Percentiles rank a stretch among this genome's conserved stretches.
Evolutionary conservation across 1,140 invertebrate species (phyloP).

Genomic region (Augochlora pura): DNA sequence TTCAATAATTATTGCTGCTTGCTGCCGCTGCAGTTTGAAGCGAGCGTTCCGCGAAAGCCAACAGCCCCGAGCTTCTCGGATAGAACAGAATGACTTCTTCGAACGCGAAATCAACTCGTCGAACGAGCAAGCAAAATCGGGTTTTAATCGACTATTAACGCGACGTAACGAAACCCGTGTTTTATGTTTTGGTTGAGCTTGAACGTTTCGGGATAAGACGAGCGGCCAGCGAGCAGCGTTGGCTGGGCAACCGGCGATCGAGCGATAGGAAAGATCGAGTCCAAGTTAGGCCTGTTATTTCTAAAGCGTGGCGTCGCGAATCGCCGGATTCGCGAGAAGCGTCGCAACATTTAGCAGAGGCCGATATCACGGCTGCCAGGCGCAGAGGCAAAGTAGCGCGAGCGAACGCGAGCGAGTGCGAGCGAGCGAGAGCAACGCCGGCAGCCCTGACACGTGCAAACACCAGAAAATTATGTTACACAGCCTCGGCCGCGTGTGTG

Average conservation of each 20-base stretch:
- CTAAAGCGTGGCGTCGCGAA: too few species aligned
- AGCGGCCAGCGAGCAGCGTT: too few species aligned
- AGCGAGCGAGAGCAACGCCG: not conserved
- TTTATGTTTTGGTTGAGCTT: too few species aligned
- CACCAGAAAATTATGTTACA: slow-evolving; percentile 47
- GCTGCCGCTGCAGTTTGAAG: not conserved
- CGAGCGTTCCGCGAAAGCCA: not conserved
- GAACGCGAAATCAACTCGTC: too few species aligned
- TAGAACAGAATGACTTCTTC: too few species aligned
- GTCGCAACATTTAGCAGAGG: slow-evolving; percentile 12
- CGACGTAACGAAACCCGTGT: too few species aligned
- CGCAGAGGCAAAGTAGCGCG: slow-evolving; percentile 29
- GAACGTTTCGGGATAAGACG: too few species aligned
- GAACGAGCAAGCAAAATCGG: too few species aligned
- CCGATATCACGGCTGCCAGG: not conserved
- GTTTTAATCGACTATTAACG: too few species aligned
- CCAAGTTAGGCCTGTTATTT: too few species aligned
- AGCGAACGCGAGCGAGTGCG: not conserved
- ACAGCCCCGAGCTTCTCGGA: not conserved
- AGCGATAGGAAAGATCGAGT: too few species aligned
- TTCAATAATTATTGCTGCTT: slow-evolving; percentile 10
- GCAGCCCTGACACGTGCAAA: slow-evolving; percentile 45
- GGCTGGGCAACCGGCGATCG: too few species aligned
- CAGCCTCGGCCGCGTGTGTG: slow-evolving; percentile 17
- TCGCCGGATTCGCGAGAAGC: not conserved